Evolutionary conservation across 2,797 vertebrate species (phyloP), one percentile per base, ranked within the genome.

Genomic region (Lagodon rhomboides): DNA sequence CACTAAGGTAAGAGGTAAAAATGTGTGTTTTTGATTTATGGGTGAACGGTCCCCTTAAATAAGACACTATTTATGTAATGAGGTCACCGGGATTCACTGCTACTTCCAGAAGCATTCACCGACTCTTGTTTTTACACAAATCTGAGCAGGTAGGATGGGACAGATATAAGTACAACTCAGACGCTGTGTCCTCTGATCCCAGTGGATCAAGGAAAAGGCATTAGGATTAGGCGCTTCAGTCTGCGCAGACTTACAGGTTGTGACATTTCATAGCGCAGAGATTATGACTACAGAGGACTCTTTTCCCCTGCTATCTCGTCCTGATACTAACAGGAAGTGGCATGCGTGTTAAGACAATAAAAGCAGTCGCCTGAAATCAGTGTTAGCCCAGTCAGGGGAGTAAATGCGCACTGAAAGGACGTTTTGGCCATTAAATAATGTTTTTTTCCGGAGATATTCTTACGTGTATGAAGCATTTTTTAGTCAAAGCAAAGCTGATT

Each of bases 251-350:
- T 82, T 66, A 85, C 70, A 86, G 80, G 68, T 83, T 86, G 79
- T 77, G 88, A 88, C 84, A 85, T 84, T 75, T 87, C 69, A 73
- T 68, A 56, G 66, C 73, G 65, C 68, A 60, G 46, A 69, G 67
- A 68, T 64, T 73, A 61, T 2, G 15, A 73, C 22, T 25, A 59
- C 3, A 68, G 67, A 78, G 53, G 71, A 88, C 73, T 66, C 58
- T 62, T 69, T 54, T 38, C 54, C 62, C 61, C 12, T 38, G 67
- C 62, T 73, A 75, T 82, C 84, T 50, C 43, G 1, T 68, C 80
- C 74, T 87, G 84, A 93, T n/a, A 47, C 70, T 83, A 85, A 92
- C 82, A 82, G 72, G 69, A 90, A 91, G 84, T 74, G 91, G 91
- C 86, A 84, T 12, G 80, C 86, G 83, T 87, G 86, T 91, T 87